Conservation (phyloP, 2,113 vertebrate genomes). For the Crotalus viridis region DNA sequence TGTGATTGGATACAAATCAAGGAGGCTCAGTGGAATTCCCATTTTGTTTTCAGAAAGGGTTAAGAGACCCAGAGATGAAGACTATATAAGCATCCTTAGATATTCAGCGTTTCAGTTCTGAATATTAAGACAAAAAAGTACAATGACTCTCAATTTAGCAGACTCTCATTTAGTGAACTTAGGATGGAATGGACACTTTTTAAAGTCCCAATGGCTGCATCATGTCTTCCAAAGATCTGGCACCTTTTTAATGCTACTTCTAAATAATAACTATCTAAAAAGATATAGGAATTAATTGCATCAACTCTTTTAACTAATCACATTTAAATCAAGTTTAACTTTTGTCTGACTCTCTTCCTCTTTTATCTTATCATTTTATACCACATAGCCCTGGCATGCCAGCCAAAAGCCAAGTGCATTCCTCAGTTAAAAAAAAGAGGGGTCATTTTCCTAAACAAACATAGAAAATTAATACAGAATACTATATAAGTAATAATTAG, state of each 20-base stretch:
- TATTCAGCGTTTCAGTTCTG: not conserved
- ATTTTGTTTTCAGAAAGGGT: not conserved
- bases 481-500: not conserved
- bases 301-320: not conserved
- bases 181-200: not conserved
- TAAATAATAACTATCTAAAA: not conserved
- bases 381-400: not conserved
- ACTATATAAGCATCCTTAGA: not conserved
- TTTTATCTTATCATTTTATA: not conserved
- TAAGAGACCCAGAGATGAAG: not conserved
- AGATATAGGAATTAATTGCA: not conserved
- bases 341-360: not conserved
- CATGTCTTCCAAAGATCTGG: not conserved
- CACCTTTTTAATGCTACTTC: not conserved
- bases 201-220: not conserved
- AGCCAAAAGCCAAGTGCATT: not conserved
- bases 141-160: not conserved
- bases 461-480: not conserved
- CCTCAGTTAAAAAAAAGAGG: not conserved
- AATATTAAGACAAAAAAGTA: not conserved
- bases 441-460: not conserved
- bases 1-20: not conserved
- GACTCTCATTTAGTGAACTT: not conserved
- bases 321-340: not conserved
- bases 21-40: not conserved